phyloP scores from a whole-genome alignment of 64 coral and sea anemone species.

The Montipora sp. region DNA sequence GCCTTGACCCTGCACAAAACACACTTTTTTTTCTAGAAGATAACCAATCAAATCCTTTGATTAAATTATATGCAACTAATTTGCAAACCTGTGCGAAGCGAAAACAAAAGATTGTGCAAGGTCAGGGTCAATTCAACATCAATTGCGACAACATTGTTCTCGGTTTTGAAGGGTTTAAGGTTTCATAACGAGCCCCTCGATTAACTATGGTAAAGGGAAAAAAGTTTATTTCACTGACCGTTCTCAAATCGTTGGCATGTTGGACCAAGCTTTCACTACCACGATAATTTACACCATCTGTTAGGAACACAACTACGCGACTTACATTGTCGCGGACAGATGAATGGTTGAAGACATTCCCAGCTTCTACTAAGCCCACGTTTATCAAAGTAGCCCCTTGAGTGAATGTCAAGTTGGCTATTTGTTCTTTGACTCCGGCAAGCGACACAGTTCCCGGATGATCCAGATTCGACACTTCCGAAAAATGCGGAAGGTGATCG shows the following conservation, averaged over 20 bases:
- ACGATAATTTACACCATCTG: slow-evolving; percentile 29
- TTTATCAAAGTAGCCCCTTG: slow-evolving; percentile 8
- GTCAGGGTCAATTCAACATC: no score
- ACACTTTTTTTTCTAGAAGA: no score
- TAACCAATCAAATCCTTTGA: no score
- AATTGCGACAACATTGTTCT: no score
- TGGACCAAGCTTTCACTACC: neutral
- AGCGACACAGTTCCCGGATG: neutral
- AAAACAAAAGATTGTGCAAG: no score
- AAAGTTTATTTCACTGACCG: neutral
- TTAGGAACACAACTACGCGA: neutral
- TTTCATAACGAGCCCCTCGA: no score
- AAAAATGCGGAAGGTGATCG: neutral
- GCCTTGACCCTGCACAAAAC: no score
- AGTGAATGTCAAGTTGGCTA: neutral
- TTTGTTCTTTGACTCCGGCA: neutral
- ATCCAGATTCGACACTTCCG: neutral
- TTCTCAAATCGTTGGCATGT: neutral
- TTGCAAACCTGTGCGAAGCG: no score
- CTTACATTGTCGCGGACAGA: neutral
- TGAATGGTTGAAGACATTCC: neutral
- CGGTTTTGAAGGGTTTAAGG: no score
- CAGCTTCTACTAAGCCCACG: neutral
- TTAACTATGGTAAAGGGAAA: neutral
- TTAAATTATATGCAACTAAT: no score